Base-by-base conservation (phyloP, 2,113 vertebrate genomes). In the Leptobrachium leishanense region DNA sequence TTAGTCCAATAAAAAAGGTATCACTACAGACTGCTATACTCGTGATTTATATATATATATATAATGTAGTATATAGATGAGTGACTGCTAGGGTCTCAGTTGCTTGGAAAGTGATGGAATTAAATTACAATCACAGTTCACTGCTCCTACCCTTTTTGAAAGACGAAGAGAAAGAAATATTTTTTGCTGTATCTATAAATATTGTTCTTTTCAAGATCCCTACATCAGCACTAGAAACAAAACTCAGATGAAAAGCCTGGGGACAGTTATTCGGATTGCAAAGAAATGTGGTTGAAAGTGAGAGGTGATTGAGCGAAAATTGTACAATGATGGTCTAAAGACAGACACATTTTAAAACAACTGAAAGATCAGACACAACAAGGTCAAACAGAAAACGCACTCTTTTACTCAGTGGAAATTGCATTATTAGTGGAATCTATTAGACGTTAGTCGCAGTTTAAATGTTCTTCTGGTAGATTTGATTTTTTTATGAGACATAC, bases 61-160 rank as follows among this genome's bases (percentile, higher is more conserved):
- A 31, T 31, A 31, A 31, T 31, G 20, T 53, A 39, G 40, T 75
- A 72, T 87, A 82, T 84, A 82, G 84, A 82, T 84, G 84, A 85
- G 64, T 88, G 87, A 57, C 42, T 83, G 9, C 82, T 87, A 86
- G 80, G 85, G 72, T 88, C 81, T 86, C 72, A 57, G 82, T 65
- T 82, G 83, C 83, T 85, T 77, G 64, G 86, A 85, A 89, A 88
- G 77, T 83, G 89, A 89, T 90, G 83, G 84, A 85, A 90, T 88
- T 86, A 84, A 82, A 77, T 4, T 65, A 72, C 80, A 76, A 85
- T 82, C 83, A 88, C 86, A 88, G 85, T 86, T 89, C 89, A 82
- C 81, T 86, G 86, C 62, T 82, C 84, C 79, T 83, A 69, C 83
- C 88, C 84, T 84, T 85, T 89, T 87, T 82, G 43, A 81, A 79